Evolutionary conservation across 1,140 invertebrate species (phyloP).

Genomic region (Diploscapter pachys): DNA sequence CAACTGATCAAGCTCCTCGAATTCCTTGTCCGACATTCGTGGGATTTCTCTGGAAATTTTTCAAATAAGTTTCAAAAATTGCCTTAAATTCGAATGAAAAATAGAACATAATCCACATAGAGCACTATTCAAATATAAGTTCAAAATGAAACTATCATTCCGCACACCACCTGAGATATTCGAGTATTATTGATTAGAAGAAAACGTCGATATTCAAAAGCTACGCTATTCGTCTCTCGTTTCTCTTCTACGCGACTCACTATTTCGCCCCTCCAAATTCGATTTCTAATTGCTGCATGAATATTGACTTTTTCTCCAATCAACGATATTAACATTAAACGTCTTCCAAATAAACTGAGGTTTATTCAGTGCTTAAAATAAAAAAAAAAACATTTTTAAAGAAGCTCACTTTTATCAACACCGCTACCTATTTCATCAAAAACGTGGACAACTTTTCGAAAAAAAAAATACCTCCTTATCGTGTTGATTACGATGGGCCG

Average conservation of each 20-base stretch:
- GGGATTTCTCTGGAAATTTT: slow-evolving; percentile 48
- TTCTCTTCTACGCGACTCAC: too few species aligned
- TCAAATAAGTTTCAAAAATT: not conserved
- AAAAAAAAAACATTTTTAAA: not conserved
- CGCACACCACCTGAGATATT: too few species aligned
- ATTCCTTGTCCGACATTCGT: slow-evolving; percentile 51
- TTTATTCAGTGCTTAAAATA: not conserved
- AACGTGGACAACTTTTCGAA: not conserved
- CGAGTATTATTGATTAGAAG: too few species aligned
- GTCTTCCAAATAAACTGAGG: not conserved
- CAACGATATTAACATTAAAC: not conserved
- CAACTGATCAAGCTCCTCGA: slow-evolving; percentile 49
- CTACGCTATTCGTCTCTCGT: too few species aligned
- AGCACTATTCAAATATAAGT: too few species aligned
- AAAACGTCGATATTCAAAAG: too few species aligned
- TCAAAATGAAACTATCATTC: too few species aligned
- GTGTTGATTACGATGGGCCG: slow-evolving; percentile 50
- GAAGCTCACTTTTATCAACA: not conserved
- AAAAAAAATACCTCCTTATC: slow-evolving; percentile 31
- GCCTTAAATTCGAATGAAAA: too few species aligned
- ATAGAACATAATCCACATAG: too few species aligned
- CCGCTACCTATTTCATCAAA: too few species aligned
- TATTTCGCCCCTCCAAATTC: too few species aligned
- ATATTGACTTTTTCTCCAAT: not conserved
- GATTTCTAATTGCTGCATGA: too few species aligned